Conservation (phyloP, 1,140 invertebrate species). For the Pantala flavescens region DNA sequence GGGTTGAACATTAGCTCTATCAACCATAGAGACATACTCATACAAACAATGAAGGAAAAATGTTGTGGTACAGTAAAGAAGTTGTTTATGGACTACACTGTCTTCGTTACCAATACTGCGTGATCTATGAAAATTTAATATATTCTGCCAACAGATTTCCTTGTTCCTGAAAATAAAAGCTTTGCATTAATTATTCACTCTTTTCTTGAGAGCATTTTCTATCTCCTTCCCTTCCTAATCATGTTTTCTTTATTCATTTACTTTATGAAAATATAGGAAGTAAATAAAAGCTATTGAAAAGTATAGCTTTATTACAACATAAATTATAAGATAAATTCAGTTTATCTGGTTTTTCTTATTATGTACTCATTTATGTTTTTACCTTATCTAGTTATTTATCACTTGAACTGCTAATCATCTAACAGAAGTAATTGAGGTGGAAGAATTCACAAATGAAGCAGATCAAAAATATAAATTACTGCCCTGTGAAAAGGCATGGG, state of each 20-base stretch:
- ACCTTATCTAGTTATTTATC: too few relatives aligned
- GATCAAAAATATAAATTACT: too few relatives aligned
- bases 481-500: too few relatives aligned
- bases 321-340: too few relatives aligned
- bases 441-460: too few relatives aligned
- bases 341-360: too few relatives aligned
- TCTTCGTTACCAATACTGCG: conserved; percentile 19
- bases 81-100: conserved; percentile 39
- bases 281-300: too few relatives aligned
- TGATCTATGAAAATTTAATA: conserved; percentile 34
- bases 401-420: too few relatives aligned
- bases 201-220: conserved; percentile 63
- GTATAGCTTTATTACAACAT: too few relatives aligned
- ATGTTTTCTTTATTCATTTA: neutral
- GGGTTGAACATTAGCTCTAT: neutral
- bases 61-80: conserved; percentile 53
- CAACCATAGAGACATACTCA: conserved; percentile 39
- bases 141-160: conserved; percentile 59
- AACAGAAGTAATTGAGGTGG: too few relatives aligned
- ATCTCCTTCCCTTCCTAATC: neutral
- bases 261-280: conserved; percentile 14
- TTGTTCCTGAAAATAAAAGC: conserved; percentile 34
- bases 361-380: too few relatives aligned
- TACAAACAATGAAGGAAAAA: conserved; percentile 59
- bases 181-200: conserved; percentile 34